Percentiles rank a stretch among this genome's conserved stretches.
These are phyloP conservation scores for Hypercompe scribonia DNA, from an alignment of 2,888 invertebrate species.

Conservation along the genomic window DNA sequence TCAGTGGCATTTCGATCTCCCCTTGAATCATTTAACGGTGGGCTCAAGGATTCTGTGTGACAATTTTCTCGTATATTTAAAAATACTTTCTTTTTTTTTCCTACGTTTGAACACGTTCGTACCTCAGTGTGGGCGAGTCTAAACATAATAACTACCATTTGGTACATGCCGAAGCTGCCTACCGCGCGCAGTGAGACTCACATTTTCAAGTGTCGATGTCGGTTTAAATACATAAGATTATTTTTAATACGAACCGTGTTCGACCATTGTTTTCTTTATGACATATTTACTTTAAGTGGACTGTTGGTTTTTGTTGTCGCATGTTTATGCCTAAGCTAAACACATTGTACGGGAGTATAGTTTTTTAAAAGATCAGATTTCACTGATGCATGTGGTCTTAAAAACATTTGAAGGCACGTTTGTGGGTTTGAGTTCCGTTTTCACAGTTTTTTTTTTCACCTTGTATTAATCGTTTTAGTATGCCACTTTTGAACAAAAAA, in stretches of 20 bases:
- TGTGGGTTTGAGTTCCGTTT: conserved; percentile 5
- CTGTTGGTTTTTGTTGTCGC: conserved; percentile 57
- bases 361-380: conserved; percentile 39
- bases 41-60: conserved; percentile 57
- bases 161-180: conserved; percentile 75
- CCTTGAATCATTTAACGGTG: conserved; percentile 39
- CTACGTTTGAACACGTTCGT: conserved; percentile 68
- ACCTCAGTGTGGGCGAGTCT: conserved; percentile 77
- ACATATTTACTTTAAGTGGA: conserved; percentile 73
- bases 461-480: conserved; percentile 44
- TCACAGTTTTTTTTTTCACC: conserved; percentile 18
- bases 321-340: conserved; percentile 53
- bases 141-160: conserved; percentile 76
- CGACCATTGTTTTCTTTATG: conserved; percentile 79
- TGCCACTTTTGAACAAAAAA: conserved; percentile 49
- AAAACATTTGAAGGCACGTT: background rate
- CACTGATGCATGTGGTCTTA: conserved; percentile 1
- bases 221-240: conserved; percentile 70
- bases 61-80: conserved; percentile 56
- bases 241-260: conserved; percentile 74
- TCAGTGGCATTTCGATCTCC: conserved; percentile 43
- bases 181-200: conserved; percentile 79
- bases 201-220: conserved; percentile 78
- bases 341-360: conserved; percentile 42
- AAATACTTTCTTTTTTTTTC: conserved; percentile 57